These are phyloP conservation scores for Diachasma alloeum DNA, from an alignment of 1,140 invertebrate species.

Conservation along the genomic window DNA sequence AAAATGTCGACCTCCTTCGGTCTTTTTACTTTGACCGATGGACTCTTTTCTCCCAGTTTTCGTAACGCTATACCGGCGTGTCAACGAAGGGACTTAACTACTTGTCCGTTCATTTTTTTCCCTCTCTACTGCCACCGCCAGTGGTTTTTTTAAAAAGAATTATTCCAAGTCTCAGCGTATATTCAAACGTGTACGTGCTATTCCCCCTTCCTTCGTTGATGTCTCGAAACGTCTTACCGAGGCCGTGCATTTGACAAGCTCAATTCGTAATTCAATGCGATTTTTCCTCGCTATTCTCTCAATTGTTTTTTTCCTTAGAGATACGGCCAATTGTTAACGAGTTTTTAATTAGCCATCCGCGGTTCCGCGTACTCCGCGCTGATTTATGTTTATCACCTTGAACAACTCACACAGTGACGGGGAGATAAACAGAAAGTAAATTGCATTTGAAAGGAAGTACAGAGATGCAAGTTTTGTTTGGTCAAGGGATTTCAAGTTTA, in stretches of 20 bases:
- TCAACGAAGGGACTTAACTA: not conserved
- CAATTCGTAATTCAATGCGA: no score
- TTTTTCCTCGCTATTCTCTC: not conserved
- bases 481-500: not conserved
- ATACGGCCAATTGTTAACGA: no score
- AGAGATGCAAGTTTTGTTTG: no score
- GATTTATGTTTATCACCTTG: not conserved
- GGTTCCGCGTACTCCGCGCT: not conserved
- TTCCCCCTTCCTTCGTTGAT: not conserved
- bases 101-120: not conserved
- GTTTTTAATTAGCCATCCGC: not conserved
- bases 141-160: not conserved
- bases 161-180: not conserved
- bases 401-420: not conserved
- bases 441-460: not conserved
- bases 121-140: not conserved
- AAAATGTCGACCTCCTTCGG: conserved; percentile 3
- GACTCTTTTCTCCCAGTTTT: not conserved
- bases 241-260: not conserved
- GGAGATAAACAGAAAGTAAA: not conserved
- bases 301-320: not conserved
- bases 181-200: not conserved
- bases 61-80: not conserved
- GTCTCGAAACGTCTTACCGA: not conserved
- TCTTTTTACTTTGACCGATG: conserved; percentile 3